Percentiles rank a stretch among this genome's conserved stretches.
phyloP scores from a whole-genome alignment of 2,113 vertebrate genomes.

The Dinomys branickii region DNA sequence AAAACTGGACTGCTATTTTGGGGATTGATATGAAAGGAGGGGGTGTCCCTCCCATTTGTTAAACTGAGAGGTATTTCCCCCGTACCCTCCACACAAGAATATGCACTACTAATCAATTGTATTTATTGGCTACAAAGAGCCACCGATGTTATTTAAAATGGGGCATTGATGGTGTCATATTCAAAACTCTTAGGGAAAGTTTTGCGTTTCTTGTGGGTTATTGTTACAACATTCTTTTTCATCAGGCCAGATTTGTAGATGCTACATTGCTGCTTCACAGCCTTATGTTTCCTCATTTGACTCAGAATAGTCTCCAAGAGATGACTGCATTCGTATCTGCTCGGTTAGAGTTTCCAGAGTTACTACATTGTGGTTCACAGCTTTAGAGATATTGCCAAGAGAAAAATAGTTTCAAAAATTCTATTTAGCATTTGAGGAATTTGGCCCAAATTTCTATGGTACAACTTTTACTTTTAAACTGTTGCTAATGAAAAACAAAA shows the following conservation, averaged over 20 bases:
- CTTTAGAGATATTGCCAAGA: not conserved
- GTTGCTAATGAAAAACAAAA: not conserved
- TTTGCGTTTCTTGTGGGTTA: not conserved
- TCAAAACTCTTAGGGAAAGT: not conserved
- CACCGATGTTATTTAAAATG: constrained; percentile 53
- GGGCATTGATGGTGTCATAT: not conserved
- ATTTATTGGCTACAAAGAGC: constrained; percentile 45
- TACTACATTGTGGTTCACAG: constrained; percentile 1
- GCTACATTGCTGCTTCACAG: not conserved
- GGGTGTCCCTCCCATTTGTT: not conserved
- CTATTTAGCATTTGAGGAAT: not conserved
- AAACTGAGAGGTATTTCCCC: not conserved
- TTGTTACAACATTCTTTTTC: not conserved
- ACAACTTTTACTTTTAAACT: constrained; percentile 8
- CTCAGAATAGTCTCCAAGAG: not conserved
- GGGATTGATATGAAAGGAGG: not conserved
- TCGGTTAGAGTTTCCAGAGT: not conserved
- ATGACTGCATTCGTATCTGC: not conserved
- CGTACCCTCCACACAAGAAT: not conserved
- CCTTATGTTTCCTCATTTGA: not conserved
- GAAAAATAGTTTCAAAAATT: constrained; percentile 5
- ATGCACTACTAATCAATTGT: not conserved
- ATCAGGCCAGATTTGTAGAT: constrained; percentile 1
- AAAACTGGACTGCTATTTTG: constrained; percentile 27
- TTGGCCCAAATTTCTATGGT: not conserved